These are phyloP conservation scores for Sebastes reedi DNA, from an alignment of 2,797 vertebrate genomes.

Conservation along the genomic window DNA sequence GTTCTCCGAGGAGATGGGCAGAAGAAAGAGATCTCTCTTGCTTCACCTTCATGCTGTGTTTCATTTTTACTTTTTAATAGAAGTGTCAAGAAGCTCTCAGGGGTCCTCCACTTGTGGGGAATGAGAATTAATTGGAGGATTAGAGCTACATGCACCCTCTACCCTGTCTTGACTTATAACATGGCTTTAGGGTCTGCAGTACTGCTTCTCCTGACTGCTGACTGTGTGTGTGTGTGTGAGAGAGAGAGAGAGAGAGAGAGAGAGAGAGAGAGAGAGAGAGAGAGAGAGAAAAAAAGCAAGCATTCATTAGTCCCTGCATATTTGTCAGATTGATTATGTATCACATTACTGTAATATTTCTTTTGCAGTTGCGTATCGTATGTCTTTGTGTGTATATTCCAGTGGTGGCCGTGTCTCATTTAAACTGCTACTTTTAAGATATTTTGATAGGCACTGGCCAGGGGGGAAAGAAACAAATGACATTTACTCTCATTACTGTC, in stretches of 20 bases:
- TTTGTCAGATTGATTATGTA: background rate
- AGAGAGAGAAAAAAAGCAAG: background rate
- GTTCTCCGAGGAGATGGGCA: slow-evolving; percentile 54
- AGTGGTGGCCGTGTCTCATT: background rate
- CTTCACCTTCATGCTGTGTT: slow-evolving; percentile 74
- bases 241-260: background rate
- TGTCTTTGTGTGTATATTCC: background rate
- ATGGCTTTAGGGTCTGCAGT: slow-evolving; percentile 63
- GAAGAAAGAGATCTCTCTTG: slow-evolving; percentile 53
- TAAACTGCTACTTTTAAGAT: background rate
- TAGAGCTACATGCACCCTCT: slow-evolving; percentile 71
- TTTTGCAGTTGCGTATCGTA: background rate
- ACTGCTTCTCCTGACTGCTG: slow-evolving; percentile 31
- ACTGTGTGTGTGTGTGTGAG: slow-evolving; percentile 6
- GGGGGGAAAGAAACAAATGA: too few species aligned
- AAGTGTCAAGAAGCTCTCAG: slow-evolving; percentile 71
- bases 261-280: background rate
- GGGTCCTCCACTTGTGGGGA: slow-evolving; percentile 67
- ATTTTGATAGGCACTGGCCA: too few species aligned
- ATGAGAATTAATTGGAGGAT: slow-evolving; percentile 79
- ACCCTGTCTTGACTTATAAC: slow-evolving; percentile 70
- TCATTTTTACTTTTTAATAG: slow-evolving; percentile 76
- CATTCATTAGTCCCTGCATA: background rate
- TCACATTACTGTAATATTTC: background rate
- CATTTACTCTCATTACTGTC: too few species aligned